A percentile compares a stretch with the other conserved stretches of the same genome.
Evolutionary conservation across 2,113 vertebrate genomes (phyloP).

Genomic region (Syrmaticus mikado): DNA sequence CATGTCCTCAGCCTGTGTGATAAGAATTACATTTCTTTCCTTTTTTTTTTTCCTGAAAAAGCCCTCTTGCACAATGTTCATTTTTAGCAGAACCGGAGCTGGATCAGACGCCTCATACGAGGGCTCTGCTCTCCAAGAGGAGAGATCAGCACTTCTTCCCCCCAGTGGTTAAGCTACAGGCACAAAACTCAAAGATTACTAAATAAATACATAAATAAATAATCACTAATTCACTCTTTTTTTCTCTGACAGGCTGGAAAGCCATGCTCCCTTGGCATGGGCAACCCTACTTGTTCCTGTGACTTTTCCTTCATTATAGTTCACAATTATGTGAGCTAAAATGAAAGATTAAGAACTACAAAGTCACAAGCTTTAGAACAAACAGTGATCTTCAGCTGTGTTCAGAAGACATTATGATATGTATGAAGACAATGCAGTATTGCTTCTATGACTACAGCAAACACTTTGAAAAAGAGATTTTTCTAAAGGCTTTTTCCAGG

Average conservation of each 20-base stretch:
- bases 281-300: neutral
- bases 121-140: conserved; percentile 44
- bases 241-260: neutral
- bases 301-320: conserved; percentile 1
- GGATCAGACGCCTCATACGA: conserved; percentile 67
- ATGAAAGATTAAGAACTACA: conserved; percentile 31
- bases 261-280: neutral
- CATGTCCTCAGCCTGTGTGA: neutral
- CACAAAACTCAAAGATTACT: neutral
- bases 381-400: conserved; percentile 17
- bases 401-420: conserved; percentile 4
- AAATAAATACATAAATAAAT: neutral
- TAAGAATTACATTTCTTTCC: conserved; percentile 9
- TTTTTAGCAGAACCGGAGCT: conserved; percentile 56
- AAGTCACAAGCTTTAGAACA: conserved; percentile 11
- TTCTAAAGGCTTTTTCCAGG: conserved; percentile 38
- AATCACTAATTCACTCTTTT: neutral
- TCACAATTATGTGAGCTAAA: neutral
- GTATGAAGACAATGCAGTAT: neutral
- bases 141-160: conserved; percentile 61
- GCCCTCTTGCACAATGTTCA: conserved; percentile 61
- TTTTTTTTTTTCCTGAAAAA: neutral
- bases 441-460: neutral
- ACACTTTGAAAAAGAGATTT: conserved; percentile 45
- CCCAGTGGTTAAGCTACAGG: conserved; percentile 17